Percentiles rank a stretch among this genome's conserved stretches.
Evolutionary conservation across 1,140 invertebrate genomes (phyloP).

Genomic region (Danaus plexippus): DNA sequence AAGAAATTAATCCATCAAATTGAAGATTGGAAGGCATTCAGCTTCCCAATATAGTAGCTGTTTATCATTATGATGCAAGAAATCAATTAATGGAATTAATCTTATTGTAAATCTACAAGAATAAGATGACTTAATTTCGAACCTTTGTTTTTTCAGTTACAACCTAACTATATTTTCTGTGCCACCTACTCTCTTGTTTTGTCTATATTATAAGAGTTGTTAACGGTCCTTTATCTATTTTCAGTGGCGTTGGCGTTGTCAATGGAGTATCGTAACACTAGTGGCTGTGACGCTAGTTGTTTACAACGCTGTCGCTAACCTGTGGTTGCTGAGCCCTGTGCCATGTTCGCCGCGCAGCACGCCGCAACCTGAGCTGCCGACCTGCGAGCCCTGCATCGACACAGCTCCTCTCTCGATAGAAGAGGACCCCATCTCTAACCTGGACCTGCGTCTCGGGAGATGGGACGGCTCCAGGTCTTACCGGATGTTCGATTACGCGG

Average conservation of each 20-base stretch:
- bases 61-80: no score
- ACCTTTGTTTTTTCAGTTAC: no score
- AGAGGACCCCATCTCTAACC: constrained; percentile 69
- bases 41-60: no score
- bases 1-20: no score
- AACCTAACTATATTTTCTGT: no score
- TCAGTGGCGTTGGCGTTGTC: constrained; percentile 74
- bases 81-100: no score
- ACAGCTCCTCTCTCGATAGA: constrained; percentile 41
- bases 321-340: constrained; percentile 74
- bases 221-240: constrained; percentile 10
- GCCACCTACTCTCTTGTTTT: no score
- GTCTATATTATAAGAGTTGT: no score
- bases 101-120: no score
- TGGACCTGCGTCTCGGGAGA: constrained; percentile 78
- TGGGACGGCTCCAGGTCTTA: constrained; percentile 81
- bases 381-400: constrained; percentile 59
- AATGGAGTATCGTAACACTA: constrained; percentile 79
- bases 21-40: no score
- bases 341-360: constrained; percentile 38
- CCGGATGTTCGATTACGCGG: constrained; percentile 81
- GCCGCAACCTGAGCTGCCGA: constrained; percentile 32
- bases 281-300: constrained; percentile 76
- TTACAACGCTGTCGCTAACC: constrained; percentile 80
- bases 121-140: no score